Evolutionary conservation across 2,888 invertebrate species (phyloP).

Genomic region (Oscheius sp.): DNA sequence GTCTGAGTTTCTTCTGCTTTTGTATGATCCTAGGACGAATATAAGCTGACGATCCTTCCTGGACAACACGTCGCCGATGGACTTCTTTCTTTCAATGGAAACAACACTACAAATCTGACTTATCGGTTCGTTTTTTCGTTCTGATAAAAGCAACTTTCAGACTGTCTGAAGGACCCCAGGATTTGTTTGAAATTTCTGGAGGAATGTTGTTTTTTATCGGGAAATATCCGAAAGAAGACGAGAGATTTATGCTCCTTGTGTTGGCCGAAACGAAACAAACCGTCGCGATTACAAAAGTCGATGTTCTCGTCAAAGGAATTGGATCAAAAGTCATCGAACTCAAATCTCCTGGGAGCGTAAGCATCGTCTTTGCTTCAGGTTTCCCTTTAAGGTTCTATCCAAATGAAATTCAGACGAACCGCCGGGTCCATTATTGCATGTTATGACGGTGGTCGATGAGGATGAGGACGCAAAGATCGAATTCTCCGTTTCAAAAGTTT

Average conservation of each 20-base stretch:
- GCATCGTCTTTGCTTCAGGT: neutral
- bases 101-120: neutral
- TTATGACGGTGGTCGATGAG: neutral
- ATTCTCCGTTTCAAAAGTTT: neutral
- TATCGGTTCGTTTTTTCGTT: neutral
- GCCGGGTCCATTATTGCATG: neutral
- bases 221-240: constrained; percentile 3
- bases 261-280: neutral
- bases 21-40: neutral
- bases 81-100: neutral
- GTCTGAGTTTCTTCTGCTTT: neutral
- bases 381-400: neutral
- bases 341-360: neutral
- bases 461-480: constrained; percentile 2
- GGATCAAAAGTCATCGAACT: constrained; percentile 6
- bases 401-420: constrained; percentile 6
- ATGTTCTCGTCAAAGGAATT: constrained; percentile 13
- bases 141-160: neutral
- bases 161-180: constrained; percentile 22
- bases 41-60: neutral
- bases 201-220: constrained; percentile 12
- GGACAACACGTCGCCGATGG: neutral
- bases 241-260: constrained; percentile 4
- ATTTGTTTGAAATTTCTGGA: neutral
- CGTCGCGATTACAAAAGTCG: constrained; percentile 8